Evolutionary conservation across 2,113 vertebrate genomes (phyloP).

Genomic region (Epinephelus fuscoguttatus): DNA sequence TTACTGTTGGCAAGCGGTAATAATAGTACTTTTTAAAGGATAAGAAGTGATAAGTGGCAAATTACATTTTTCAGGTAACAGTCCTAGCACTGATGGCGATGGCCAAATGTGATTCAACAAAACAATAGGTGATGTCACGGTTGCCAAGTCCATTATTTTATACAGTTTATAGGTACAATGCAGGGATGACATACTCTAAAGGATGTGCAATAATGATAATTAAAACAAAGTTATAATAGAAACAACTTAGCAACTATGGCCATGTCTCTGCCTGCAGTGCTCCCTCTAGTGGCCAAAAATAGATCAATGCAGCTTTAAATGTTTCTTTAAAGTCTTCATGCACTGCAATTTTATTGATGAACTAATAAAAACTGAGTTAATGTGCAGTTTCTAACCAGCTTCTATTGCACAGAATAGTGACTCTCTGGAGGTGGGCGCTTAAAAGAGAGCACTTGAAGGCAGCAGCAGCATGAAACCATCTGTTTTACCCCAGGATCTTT

Average conservation of each 20-base stretch:
- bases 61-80: too few species aligned
- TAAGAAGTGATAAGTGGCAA: too few species aligned
- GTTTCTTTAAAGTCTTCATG: neutral
- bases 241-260: neutral
- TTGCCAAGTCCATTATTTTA: too few species aligned
- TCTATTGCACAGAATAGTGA: neutral
- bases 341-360: neutral
- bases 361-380: slow-evolving; percentile 6
- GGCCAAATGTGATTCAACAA: too few species aligned
- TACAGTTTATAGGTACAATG: too few species aligned
- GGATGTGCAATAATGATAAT: neutral
- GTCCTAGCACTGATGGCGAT: too few species aligned
- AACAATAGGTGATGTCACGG: too few species aligned
- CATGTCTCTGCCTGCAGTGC: neutral
- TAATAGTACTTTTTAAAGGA: too few species aligned
- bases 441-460: slow-evolving; percentile 32
- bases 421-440: slow-evolving; percentile 28
- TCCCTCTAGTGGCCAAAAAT: neutral
- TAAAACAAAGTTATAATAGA: neutral
- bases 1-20: too few species aligned
- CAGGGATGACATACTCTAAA: neutral
- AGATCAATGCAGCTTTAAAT: neutral
- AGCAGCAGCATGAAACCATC: slow-evolving; percentile 54
- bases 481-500: slow-evolving; percentile 47
- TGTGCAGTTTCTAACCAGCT: slow-evolving; percentile 13